These are phyloP conservation scores for Nudaria mundana DNA, from an alignment of 2,888 invertebrate species.

Conservation along the genomic window DNA sequence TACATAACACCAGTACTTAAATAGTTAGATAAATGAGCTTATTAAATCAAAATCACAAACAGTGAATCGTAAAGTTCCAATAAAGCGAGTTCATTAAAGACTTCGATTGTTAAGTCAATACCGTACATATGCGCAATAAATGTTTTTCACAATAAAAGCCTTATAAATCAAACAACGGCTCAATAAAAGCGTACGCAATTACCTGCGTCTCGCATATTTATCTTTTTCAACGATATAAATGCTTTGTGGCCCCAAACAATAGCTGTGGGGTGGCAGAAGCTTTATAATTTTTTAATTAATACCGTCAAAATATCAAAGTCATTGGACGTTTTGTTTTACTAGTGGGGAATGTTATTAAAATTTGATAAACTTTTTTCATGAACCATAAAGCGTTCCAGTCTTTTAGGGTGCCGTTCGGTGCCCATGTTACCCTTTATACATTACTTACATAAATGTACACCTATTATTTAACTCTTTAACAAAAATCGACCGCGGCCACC, in stretches of 20 bases:
- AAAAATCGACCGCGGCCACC: too few species aligned
- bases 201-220: slow-evolving; percentile 75
- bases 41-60: slow-evolving; percentile 14
- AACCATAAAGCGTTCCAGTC: slow-evolving; percentile 56
- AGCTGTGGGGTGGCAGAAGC: slow-evolving; percentile 57
- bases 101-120: slow-evolving; percentile 34
- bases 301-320: slow-evolving; percentile 79
- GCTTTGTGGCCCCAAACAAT: slow-evolving; percentile 69
- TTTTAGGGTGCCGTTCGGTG: slow-evolving; percentile 39
- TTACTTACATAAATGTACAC: too few species aligned
- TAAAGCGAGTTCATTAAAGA: slow-evolving; percentile 23
- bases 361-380: slow-evolving; percentile 55
- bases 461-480: too few species aligned
- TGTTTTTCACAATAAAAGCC: slow-evolving; percentile 57
- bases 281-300: slow-evolving; percentile 82
- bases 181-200: slow-evolving; percentile 74
- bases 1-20: too few species aligned
- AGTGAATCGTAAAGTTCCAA: slow-evolving; percentile 12
- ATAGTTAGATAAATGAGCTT: neutral
- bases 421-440: slow-evolving; percentile 30
- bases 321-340: slow-evolving; percentile 59
- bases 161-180: slow-evolving; percentile 75
- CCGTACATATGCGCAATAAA: slow-evolving; percentile 37
- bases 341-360: slow-evolving; percentile 68
- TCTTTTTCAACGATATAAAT: slow-evolving; percentile 73